Conservation (phyloP, 1,140 invertebrate species). For the Orchestia grillus region DNA sequence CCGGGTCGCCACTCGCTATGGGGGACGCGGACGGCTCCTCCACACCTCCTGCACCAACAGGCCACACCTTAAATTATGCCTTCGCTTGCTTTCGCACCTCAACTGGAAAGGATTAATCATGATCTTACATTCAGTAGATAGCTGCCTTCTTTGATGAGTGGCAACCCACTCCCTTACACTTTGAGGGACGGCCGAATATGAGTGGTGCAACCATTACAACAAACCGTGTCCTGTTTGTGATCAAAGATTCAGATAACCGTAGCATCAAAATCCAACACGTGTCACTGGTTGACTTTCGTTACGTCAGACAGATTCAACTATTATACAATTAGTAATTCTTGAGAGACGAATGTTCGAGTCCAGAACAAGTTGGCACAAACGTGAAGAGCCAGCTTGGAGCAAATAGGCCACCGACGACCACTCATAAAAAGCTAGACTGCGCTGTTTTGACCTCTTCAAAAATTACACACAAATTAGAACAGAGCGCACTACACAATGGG, state of each 20-base stretch:
- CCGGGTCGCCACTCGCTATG: background rate
- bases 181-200: too few relatives aligned
- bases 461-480: background rate
- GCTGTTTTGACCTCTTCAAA: too few relatives aligned
- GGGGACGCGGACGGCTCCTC: background rate
- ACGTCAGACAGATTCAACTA: background rate
- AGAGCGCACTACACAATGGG: background rate
- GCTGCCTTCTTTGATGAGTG: too few relatives aligned
- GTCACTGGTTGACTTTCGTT: background rate
- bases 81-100: background rate
- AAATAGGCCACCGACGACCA: background rate
- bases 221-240: too few relatives aligned
- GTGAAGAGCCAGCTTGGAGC: background rate
- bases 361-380: background rate
- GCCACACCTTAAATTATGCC: background rate
- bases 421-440: background rate
- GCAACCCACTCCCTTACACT: too few relatives aligned
- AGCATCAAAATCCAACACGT: background rate
- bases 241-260: too few relatives aligned
- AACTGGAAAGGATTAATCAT: too few relatives aligned
- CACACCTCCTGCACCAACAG: background rate
- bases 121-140: too few relatives aligned
- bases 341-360: background rate
- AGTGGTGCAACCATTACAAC: too few relatives aligned
- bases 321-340: background rate